phyloP scores from a whole-genome alignment of 1,140 invertebrate species.

The Argopecten irradians region DNA sequence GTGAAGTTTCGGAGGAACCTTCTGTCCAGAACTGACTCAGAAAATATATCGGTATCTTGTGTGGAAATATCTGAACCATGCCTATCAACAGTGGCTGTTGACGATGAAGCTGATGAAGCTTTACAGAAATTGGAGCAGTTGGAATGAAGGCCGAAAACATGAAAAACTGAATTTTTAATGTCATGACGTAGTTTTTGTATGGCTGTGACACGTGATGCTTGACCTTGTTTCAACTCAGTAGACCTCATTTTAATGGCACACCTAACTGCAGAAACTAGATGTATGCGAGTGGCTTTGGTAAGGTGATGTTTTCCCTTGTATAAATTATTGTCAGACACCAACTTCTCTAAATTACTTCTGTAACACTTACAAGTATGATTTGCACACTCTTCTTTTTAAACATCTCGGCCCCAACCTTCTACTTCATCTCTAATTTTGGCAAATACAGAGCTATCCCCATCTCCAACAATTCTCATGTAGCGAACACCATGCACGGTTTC shows the following conservation, averaged over 20 bases:
- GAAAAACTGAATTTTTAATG: conserved; percentile 6
- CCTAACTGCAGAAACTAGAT: conserved; percentile 33
- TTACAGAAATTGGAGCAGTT: conserved; percentile 27
- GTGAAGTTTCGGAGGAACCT: not conserved
- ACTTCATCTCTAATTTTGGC: not conserved
- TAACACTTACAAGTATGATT: conserved; percentile 31
- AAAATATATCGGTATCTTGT: not conserved
- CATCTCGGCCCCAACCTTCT: not conserved
- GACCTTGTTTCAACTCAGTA: not conserved
- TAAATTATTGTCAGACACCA: not conserved
- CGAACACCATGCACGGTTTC: too few species aligned
- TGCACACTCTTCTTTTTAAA: conserved; percentile 25
- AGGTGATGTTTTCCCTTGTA: conserved; percentile 37
- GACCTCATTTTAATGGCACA: conserved; percentile 45
- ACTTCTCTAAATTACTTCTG: conserved; percentile 23
- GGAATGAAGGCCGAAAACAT: conserved; percentile 33
- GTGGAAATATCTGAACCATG: not conserved
- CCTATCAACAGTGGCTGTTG: not conserved
- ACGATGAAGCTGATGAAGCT: not conserved
- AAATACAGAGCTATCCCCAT: too few species aligned
- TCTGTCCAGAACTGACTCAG: not conserved
- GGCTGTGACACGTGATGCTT: not conserved
- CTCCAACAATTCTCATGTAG: too few species aligned
- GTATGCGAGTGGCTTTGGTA: conserved; percentile 25
- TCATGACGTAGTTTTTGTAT: conserved; percentile 30